Conservation (phyloP, 2,888 invertebrate species). For the Melinopterus prodromus region DNA sequence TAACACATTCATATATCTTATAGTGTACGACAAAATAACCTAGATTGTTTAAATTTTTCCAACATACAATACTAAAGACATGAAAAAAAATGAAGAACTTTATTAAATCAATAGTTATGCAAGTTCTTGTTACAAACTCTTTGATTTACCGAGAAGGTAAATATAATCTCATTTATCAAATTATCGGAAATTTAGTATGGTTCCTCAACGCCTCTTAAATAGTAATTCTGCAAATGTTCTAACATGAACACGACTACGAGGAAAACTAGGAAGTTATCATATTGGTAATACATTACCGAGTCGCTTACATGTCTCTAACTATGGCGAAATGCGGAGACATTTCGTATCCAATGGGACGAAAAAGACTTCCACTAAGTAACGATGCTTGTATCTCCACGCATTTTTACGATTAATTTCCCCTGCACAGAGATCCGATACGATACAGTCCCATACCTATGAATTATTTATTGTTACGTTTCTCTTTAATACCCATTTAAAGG, state of each 20-base stretch:
- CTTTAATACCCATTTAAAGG: neutral
- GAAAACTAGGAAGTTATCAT: neutral
- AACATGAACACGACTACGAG: neutral
- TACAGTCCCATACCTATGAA: neutral
- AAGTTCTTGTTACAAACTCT: too few species aligned
- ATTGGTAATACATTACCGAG: neutral
- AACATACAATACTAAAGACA: too few species aligned
- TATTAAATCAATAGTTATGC: too few species aligned
- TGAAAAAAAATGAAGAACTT: too few species aligned
- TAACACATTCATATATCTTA: too few species aligned
- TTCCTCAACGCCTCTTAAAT: too few species aligned
- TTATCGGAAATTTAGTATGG: too few species aligned
- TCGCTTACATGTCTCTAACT: neutral
- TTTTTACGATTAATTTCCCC: neutral
- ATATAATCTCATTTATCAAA: too few species aligned
- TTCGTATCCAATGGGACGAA: neutral
- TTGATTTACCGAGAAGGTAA: too few species aligned
- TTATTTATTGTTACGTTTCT: neutral
- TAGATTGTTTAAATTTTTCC: too few species aligned
- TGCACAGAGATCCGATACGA: neutral
- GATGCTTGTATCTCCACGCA: conserved; percentile 4
- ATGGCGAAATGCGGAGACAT: neutral
- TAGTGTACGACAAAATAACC: too few species aligned
- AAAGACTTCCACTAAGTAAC: neutral
- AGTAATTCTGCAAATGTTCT: neutral